These are phyloP conservation scores for Diplogasteroides magnus DNA, from an alignment of 1,140 invertebrate genomes.

Conservation along the genomic window DNA sequence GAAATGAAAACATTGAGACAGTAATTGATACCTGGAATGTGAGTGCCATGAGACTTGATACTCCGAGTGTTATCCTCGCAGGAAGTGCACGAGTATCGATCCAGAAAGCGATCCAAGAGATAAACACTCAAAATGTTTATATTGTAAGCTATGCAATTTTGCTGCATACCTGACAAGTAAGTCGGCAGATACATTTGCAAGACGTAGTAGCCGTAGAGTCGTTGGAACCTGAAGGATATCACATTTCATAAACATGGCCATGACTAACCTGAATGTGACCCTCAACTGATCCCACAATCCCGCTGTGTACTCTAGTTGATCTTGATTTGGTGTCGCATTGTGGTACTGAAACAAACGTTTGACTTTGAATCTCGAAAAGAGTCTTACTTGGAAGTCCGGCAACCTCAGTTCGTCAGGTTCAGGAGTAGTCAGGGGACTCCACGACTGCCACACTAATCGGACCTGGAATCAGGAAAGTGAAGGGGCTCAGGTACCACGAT, in stretches of 20 bases:
- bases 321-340: slow-evolving; percentile 46
- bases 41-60: slow-evolving; percentile 43
- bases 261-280: slow-evolving; percentile 50
- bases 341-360: slow-evolving; percentile 33
- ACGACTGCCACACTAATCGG: slow-evolving; percentile 44
- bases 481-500: too few species aligned
- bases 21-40: slow-evolving; percentile 35
- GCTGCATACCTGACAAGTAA: slow-evolving; percentile 52
- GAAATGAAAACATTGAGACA: background rate
- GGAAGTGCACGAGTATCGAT: slow-evolving; percentile 58
- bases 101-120: slow-evolving; percentile 61
- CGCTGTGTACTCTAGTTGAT: slow-evolving; percentile 40
- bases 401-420: slow-evolving; percentile 40
- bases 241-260: background rate
- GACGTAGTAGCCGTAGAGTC: slow-evolving; percentile 59
- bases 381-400: slow-evolving; percentile 43
- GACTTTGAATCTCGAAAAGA: background rate
- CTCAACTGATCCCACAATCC: slow-evolving; percentile 56
- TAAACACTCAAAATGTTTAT: slow-evolving; percentile 20
- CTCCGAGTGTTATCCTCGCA: slow-evolving; percentile 58
- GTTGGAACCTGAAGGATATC: slow-evolving; percentile 55
- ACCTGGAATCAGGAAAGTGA: slow-evolving; percentile 24
- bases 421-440: slow-evolving; percentile 52
- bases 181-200: slow-evolving; percentile 60
- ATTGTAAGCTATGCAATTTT: background rate